phyloP scores from a whole-genome alignment of 2,888 invertebrate genomes.

The Chirona hameri region DNA sequence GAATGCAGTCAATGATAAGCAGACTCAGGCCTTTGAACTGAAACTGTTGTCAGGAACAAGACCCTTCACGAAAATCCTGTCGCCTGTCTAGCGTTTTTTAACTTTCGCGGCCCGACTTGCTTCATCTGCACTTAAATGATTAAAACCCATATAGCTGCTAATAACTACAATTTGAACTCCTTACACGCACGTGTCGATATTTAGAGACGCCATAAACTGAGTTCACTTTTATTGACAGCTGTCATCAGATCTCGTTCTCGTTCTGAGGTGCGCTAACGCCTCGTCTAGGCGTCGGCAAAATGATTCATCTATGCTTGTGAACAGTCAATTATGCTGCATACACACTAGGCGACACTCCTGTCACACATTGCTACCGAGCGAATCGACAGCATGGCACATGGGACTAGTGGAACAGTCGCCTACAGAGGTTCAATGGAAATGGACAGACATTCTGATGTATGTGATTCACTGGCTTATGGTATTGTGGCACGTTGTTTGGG shows the following conservation, averaged over 20 bases:
- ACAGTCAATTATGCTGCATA: not conserved
- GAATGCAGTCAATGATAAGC: too few species aligned
- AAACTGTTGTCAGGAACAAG: too few species aligned
- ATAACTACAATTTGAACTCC: too few species aligned
- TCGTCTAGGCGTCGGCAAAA: not conserved
- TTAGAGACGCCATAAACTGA: not conserved
- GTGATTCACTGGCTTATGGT: not conserved
- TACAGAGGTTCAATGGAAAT: not conserved
- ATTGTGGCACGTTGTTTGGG: constrained; percentile 10
- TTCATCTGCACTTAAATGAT: too few species aligned
- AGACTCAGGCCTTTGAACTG: too few species aligned
- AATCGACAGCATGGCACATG: constrained; percentile 1
- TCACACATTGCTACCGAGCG: not conserved
- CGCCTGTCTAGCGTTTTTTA: too few species aligned
- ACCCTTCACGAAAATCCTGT: too few species aligned
- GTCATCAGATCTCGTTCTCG: constrained; percentile 25
- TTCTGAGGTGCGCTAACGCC: not conserved
- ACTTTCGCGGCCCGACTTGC: too few species aligned
- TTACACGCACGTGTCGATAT: too few species aligned
- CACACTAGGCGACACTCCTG: not conserved
- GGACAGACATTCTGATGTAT: not conserved
- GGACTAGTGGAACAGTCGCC: constrained; percentile 11
- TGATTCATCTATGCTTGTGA: not conserved
- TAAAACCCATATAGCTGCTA: too few species aligned
- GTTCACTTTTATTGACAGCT: constrained; percentile 5